A percentile compares a stretch with the other conserved stretches of the same genome.
phyloP scores from a whole-genome alignment of 92 coral and sea anemone species.

The Zoanthus solanderi region DNA sequence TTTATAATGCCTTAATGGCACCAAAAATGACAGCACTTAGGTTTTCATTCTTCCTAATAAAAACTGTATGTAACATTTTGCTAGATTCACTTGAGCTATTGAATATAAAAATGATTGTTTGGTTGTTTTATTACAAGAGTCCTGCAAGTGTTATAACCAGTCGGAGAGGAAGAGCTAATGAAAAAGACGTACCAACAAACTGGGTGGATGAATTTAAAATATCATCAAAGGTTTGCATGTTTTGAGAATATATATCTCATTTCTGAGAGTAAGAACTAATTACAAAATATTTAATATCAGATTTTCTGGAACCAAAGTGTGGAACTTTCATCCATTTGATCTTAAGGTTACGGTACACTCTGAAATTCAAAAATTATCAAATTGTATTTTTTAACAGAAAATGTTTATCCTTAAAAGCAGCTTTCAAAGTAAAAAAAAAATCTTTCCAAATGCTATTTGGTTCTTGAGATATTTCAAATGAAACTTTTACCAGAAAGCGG shows the following conservation, averaged over 20 bases:
- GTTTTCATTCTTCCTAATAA: not conserved
- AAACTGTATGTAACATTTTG: not conserved
- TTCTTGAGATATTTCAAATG: too few species aligned
- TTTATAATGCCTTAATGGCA: not conserved
- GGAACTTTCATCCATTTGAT: not conserved
- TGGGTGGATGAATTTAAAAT: not conserved
- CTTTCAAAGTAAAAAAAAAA: too few species aligned
- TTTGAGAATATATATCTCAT: not conserved
- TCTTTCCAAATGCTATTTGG: not conserved
- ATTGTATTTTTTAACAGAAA: too few species aligned
- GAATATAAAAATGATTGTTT: not conserved
- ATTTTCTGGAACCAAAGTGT: not conserved
- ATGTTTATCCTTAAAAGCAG: too few species aligned
- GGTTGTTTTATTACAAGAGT: not conserved
- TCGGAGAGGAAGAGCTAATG: not conserved
- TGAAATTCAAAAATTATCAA: not conserved
- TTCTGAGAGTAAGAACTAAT: not conserved
- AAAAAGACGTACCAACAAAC: not conserved
- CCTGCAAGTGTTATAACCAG: not conserved
- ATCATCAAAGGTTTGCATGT: not conserved
- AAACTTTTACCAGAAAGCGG: not conserved
- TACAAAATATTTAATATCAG: too few species aligned
- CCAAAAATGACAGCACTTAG: not conserved
- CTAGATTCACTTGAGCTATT: not conserved
- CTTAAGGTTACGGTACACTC: not conserved